Evolutionary conservation across 2,888 invertebrate genomes (phyloP).

Genomic region (Diarsia rubi): DNA sequence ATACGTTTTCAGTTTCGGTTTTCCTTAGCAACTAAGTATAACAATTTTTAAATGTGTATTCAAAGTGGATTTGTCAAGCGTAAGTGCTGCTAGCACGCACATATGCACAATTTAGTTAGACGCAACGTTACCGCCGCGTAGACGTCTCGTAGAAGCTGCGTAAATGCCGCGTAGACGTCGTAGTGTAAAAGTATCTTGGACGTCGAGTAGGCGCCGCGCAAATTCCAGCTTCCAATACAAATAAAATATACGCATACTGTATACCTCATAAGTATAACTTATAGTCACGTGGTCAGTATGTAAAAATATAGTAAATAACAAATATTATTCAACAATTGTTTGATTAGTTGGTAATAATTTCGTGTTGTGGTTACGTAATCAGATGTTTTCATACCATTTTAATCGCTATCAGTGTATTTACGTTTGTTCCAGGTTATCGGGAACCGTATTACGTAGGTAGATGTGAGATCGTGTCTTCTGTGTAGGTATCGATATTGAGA

Average conservation of each 20-base stretch:
- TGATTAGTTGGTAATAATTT: constrained; percentile 53
- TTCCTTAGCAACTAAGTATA: constrained; percentile 23
- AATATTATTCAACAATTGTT: constrained; percentile 49
- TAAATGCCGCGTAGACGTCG: not conserved
- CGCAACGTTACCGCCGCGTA: not conserved
- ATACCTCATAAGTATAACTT: not conserved
- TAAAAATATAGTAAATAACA: constrained; percentile 20
- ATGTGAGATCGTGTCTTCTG: constrained; percentile 42
- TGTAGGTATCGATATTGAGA: constrained; percentile 43
- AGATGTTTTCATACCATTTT: constrained; percentile 68
- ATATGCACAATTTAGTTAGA: not conserved
- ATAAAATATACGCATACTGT: not conserved
- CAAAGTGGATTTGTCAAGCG: not conserved
- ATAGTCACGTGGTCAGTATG: not conserved
- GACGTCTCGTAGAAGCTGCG: not conserved
- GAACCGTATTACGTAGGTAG: constrained; percentile 58
- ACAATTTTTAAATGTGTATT: not conserved
- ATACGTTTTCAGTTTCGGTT: constrained; percentile 35
- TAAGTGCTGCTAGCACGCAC: not conserved
- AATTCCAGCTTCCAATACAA: not conserved
- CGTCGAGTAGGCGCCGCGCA: not conserved
- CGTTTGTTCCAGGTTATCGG: constrained; percentile 78
- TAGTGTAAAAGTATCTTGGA: not conserved
- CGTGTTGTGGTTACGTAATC: constrained; percentile 59
- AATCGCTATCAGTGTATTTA: constrained; percentile 68